A percentile compares a stretch with the other conserved stretches of the same genome.
These are phyloP conservation scores for Thunnus maccoyii DNA, from an alignment of 2,113 vertebrate species.

Conservation along the genomic window DNA sequence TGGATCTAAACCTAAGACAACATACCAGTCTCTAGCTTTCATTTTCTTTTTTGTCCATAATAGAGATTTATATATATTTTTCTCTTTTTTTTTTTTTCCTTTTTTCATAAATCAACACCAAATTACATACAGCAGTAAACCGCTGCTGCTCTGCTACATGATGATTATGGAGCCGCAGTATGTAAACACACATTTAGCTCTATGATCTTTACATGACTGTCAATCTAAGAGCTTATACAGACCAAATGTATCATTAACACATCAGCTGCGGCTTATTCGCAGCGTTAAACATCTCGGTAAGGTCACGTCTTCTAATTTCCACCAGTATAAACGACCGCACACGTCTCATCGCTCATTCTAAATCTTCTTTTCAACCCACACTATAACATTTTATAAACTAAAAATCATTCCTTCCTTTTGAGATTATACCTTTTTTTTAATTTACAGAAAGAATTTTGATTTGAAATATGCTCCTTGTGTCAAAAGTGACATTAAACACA, in stretches of 20 bases:
- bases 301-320: neutral
- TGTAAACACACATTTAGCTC: neutral
- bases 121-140: neutral
- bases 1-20: constrained; percentile 18
- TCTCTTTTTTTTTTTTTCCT: no score
- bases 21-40: neutral
- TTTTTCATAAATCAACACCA: neutral
- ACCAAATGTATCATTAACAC: neutral
- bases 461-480: neutral
- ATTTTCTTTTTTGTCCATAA: neutral
- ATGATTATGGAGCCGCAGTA: neutral
- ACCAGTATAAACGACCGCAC: neutral
- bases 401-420: neutral
- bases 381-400: no score
- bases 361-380: no score
- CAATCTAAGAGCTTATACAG: neutral
- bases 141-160: neutral
- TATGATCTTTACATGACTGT: constrained; percentile 7
- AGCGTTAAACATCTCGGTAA: neutral
- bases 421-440: neutral
- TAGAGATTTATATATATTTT: neutral
- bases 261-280: neutral
- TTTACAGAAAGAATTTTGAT: neutral
- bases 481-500: no score
- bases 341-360: neutral